Conservation (phyloP, 92 coral and sea anemone genomes). For the Bergia puertoricense region DNA sequence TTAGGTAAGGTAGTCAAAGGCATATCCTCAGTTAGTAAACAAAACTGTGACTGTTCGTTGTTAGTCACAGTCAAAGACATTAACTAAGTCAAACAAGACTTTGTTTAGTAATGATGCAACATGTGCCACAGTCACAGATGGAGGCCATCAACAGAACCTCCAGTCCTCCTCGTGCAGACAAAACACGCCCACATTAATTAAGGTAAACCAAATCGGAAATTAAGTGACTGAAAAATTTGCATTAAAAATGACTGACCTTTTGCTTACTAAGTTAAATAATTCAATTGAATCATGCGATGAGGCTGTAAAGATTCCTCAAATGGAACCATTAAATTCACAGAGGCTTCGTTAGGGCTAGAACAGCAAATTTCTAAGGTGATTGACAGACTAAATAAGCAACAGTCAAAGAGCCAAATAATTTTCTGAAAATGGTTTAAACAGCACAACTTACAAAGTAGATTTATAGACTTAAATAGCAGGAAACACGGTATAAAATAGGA, state of each 20-base stretch:
- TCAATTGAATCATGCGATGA: no score
- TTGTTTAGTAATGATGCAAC: background rate
- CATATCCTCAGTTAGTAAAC: background rate
- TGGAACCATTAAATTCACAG: background rate
- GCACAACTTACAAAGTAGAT: no score
- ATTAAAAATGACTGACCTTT: background rate
- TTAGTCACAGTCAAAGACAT: background rate
- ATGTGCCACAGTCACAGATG: background rate
- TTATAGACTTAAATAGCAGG: no score
- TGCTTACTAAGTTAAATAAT: background rate
- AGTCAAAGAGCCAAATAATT: background rate
- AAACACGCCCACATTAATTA: no score
- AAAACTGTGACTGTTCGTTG: no score
- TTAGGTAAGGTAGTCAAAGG: background rate
- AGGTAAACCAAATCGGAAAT: no score
- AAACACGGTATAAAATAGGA: no score
- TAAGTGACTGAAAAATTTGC: background rate
- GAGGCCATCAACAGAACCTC: no score
- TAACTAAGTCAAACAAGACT: background rate
- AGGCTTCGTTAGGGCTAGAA: background rate
- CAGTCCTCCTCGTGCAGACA: no score
- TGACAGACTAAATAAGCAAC: background rate
- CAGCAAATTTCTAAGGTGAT: background rate
- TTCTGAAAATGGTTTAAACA: no score
- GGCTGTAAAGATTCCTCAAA: background rate